Base-by-base conservation (phyloP, 2,888 invertebrate species). In the Oxystoma pomonae region DNA sequence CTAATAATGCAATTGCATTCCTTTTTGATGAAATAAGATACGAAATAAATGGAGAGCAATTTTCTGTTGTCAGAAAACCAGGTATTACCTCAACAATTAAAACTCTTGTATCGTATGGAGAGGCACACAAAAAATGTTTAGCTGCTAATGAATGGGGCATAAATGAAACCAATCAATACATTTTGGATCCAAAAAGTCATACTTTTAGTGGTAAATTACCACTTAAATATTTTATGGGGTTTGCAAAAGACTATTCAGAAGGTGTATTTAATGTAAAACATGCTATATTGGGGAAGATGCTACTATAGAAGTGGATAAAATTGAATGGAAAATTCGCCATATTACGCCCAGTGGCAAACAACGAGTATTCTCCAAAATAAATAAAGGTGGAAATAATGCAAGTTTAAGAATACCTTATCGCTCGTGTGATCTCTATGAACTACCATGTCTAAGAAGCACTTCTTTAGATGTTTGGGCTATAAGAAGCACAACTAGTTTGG, bases 141-240 rank as follows among this genome's bases (percentile, higher is more conserved):
- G 19, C 3, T 5, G n/a, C 19, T 16, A 19, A 5, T 3, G 53
- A 58, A n/a, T 62, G 58, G 58, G 62, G 58, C 12, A n/a, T 58
- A 16, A 49, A 16, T 20, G 55, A 62, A 35, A 20, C 1, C 16
- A 51, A 22, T 1, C 62, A 35, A 62, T 5, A 22, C 2, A 62
- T 62, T 22, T 22, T 55, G 16, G 55, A 63, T 59, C 1, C 0
- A 0, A 20, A n/a, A 1, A 63, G 21, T 19, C 2, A 59, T 59
- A 49, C 55, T 3, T 59, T 63, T 20, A 55, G 59, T 9, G 59
- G 59, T 9, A 63, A 56, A 55, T 22, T 60, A 51, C 59, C 56
- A 50, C 16, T 63, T 17, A 63, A 63, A 63, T 63, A 56, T 55
- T 55, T 63, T 17, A 56, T 63, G 63, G 63, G 63, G 1, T 63